Conservation (phyloP, 2,888 invertebrate genomes). For the Nesidiocoris tenuis region DNA sequence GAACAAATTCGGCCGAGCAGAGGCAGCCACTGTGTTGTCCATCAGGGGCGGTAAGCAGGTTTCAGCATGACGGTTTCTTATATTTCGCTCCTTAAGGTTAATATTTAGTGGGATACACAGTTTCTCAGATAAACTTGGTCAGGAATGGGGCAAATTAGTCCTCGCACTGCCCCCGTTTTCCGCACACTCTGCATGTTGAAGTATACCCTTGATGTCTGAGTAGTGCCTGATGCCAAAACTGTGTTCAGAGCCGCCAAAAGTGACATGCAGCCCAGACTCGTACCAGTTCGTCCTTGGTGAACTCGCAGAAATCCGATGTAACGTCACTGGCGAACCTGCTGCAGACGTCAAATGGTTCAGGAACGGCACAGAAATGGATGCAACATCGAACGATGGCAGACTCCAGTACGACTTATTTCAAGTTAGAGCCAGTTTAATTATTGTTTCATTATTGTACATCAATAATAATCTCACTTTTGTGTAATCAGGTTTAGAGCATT, state of each 20-base stretch:
- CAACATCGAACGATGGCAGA: conserved; percentile 1
- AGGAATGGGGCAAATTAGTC: too few species aligned
- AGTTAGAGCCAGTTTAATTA: not conserved
- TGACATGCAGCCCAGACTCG: not conserved
- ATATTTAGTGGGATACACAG: too few species aligned
- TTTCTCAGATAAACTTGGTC: too few species aligned
- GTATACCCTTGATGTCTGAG: too few species aligned
- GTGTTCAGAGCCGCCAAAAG: conserved; percentile 31
- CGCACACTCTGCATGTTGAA: too few species aligned
- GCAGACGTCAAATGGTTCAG: conserved; percentile 55
- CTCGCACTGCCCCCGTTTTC: too few species aligned
- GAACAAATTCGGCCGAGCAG: conserved; percentile 58
- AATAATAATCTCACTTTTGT: too few species aligned
- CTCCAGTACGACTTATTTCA: conserved; percentile 19
- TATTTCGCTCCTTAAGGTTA: not conserved
- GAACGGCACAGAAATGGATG: conserved; percentile 43
- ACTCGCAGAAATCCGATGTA: conserved; percentile 48
- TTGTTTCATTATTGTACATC: not conserved
- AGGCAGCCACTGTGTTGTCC: conserved; percentile 55
- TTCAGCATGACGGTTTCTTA: not conserved
- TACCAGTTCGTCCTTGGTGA: conserved; percentile 43
- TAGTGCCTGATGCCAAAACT: too few species aligned
- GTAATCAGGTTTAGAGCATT: not conserved
- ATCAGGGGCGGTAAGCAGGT: conserved; percentile 56
- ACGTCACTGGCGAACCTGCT: conserved; percentile 53